Conservation (phyloP, 2,888 invertebrate genomes). For the Sthenelais limicola region DNA sequence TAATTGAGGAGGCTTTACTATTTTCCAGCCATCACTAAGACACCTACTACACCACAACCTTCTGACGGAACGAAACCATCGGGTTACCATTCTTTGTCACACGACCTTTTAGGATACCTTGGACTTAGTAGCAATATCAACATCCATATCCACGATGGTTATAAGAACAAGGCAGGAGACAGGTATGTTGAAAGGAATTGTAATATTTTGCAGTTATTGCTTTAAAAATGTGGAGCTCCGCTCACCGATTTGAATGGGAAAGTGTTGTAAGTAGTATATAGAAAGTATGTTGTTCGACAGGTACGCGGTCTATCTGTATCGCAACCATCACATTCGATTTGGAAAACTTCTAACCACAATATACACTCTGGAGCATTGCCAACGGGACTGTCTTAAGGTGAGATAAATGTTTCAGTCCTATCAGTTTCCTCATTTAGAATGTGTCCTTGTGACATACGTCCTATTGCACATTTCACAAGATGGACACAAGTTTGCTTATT, state of each 20-base stretch:
- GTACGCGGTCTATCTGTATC: constrained; percentile 20
- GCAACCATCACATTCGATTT: constrained; percentile 27
- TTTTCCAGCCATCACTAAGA: neutral
- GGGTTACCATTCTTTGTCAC: too few species aligned
- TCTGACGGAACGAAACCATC: too few species aligned
- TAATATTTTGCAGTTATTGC: neutral
- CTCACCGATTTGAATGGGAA: too few species aligned
- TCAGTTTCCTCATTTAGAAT: too few species aligned
- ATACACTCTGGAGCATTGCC: constrained; percentile 29
- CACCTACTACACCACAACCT: neutral
- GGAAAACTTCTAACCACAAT: constrained; percentile 15
- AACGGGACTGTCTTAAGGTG: constrained; percentile 5
- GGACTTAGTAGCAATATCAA: constrained; percentile 8
- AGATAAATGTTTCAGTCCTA: too few species aligned
- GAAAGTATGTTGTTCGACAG: neutral
- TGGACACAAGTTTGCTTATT: too few species aligned
- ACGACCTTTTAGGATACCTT: constrained; percentile 2
- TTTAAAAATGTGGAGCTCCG: neutral
- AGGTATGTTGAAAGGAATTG: neutral
- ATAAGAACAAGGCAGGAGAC: neutral
- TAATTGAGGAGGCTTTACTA: too few species aligned
- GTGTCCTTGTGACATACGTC: too few species aligned
- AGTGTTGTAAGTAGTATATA: too few species aligned
- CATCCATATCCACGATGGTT: constrained; percentile 23
- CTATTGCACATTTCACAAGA: too few species aligned